Percentiles rank a stretch among this genome's conserved stretches.
phyloP scores from a whole-genome alignment of 92 coral and sea anemone species.

The Pocillopora grandis region DNA sequence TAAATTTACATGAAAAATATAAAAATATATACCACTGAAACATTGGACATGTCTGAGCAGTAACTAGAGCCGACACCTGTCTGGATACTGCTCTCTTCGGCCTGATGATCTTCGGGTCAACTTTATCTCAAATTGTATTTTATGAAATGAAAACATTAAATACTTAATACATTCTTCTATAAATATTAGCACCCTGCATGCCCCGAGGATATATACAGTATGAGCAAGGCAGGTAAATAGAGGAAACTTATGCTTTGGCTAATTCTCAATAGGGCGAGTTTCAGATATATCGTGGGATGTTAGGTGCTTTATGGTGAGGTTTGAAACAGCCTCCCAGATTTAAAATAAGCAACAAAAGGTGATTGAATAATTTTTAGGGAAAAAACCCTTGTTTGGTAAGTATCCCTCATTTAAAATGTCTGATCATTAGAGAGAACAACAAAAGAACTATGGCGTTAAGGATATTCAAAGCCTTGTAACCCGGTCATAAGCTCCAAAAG shows the following conservation, averaged over 20 bases:
- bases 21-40: constrained; percentile 30
- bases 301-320: not conserved
- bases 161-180: constrained; percentile 28
- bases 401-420: no score
- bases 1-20: constrained; percentile 26
- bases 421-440: no score
- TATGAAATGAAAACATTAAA: not conserved
- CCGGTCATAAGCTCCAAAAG: no score
- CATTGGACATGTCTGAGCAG: not conserved
- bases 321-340: no score
- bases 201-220: not conserved
- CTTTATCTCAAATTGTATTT: not conserved
- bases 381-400: no score
- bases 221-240: no score
- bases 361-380: no score
- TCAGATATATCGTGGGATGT: not conserved
- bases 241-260: no score
- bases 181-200: not conserved
- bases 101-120: not conserved
- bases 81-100: not conserved
- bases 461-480: no score
- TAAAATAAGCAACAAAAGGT: no score
- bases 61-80: not conserved
- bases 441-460: no score
- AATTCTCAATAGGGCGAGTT: not conserved